phyloP scores from a whole-genome alignment of 1,140 invertebrate species.

The Euwallacea fornicatus region DNA sequence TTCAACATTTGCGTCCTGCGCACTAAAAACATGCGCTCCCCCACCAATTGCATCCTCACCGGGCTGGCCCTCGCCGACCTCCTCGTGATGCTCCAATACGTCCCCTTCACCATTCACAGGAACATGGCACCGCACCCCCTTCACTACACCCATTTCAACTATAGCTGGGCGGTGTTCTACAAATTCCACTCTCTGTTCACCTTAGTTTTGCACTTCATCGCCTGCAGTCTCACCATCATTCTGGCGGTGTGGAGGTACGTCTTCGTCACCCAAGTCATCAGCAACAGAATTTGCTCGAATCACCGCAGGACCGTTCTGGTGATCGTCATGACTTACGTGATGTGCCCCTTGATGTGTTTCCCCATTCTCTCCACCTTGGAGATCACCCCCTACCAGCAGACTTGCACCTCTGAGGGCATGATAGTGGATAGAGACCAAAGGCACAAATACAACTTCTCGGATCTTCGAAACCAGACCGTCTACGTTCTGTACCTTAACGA shows the following conservation, averaged over 20 bases:
- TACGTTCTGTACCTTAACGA: constrained; percentile 40
- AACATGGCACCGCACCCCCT: constrained; percentile 65
- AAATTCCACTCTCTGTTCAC: constrained; percentile 82
- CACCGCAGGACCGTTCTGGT: constrained; percentile 69
- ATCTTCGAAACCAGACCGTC: constrained; percentile 57
- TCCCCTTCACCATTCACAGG: constrained; percentile 83
- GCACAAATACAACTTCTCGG: constrained; percentile 26
- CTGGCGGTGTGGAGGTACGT: constrained; percentile 93
- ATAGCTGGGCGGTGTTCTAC: constrained; percentile 79
- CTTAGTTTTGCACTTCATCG: constrained; percentile 87
- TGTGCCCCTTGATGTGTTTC: constrained; percentile 82
- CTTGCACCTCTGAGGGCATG: constrained; percentile 56
- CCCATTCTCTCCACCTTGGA: constrained; percentile 77
- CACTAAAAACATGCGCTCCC: constrained; percentile 81
- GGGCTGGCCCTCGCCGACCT: constrained; percentile 89
- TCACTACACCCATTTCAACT: constrained; percentile 66
- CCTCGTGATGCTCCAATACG: constrained; percentile 91
- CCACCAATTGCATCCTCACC: constrained; percentile 83
- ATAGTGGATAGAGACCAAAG: constrained; percentile 33
- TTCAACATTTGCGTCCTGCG: constrained; percentile 93
- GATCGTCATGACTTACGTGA: constrained; percentile 77
- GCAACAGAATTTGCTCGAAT: constrained; percentile 76
- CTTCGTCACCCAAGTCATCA: constrained; percentile 71
- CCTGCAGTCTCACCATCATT: constrained; percentile 89
- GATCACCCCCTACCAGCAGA: constrained; percentile 56